Conservation (phyloP, 1,140 invertebrate genomes). For the Holcopasites calliopsidis region DNA sequence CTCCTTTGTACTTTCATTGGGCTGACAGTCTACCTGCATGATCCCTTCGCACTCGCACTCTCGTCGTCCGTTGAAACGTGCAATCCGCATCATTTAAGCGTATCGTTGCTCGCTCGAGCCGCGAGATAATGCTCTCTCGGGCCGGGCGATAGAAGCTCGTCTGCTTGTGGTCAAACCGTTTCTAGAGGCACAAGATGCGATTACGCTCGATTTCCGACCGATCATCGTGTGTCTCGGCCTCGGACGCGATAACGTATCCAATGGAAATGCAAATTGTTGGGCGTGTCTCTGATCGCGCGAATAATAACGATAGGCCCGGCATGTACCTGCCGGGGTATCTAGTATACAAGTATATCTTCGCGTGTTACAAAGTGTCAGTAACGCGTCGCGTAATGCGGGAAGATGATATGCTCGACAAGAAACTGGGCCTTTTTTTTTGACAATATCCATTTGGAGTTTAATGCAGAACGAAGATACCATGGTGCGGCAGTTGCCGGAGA, state of each 20-base stretch:
- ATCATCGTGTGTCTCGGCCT: constrained; percentile 27
- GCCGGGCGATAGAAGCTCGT: constrained; percentile 47
- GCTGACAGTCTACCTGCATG: constrained; percentile 24
- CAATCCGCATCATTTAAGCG: constrained; percentile 11
- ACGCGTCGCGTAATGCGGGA: constrained; percentile 43
- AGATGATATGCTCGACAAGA: constrained; percentile 36
- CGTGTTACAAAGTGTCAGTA: constrained; percentile 29
- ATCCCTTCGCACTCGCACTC: constrained; percentile 18
- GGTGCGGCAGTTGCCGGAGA: no score
- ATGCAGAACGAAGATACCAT: no score
- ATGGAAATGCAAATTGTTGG: constrained; percentile 63
- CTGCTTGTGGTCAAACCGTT: constrained; percentile 60
- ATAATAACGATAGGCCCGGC: constrained; percentile 45
- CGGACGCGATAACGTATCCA: constrained; percentile 44
- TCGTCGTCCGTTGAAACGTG: background rate
- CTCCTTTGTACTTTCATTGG: constrained; percentile 47
- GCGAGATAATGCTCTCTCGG: constrained; percentile 19
- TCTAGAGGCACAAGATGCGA: constrained; percentile 57
- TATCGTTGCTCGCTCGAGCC: constrained; percentile 7
- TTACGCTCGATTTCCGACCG: constrained; percentile 52
- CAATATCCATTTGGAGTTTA: no score
- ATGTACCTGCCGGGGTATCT: background rate
- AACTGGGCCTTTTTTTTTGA: background rate
- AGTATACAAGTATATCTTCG: background rate
- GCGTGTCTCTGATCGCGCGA: constrained; percentile 42